A percentile compares a stretch with the other conserved stretches of the same genome.
These are phyloP conservation scores for Synergus japonicus DNA, from an alignment of 2,888 invertebrate species.

Conservation along the genomic window DNA sequence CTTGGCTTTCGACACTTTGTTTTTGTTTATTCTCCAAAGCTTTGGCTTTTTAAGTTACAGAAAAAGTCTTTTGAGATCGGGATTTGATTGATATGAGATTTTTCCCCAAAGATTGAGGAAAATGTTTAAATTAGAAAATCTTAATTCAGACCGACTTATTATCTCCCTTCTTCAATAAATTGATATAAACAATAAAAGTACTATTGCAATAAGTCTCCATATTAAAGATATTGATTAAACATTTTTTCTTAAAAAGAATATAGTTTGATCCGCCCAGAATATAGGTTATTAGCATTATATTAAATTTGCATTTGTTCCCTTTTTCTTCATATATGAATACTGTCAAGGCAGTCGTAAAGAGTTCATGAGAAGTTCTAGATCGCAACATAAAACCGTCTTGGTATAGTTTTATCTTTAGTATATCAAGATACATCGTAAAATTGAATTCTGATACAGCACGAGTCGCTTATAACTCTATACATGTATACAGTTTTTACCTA, in stretches of 20 bases:
- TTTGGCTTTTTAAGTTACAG: too few relatives aligned
- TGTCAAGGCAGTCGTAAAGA: constrained; percentile 2
- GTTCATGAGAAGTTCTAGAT: constrained; percentile 25
- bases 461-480: not conserved
- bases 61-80: too few relatives aligned
- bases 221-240: not conserved
- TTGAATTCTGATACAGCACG: constrained; percentile 1
- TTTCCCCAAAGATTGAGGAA: too few relatives aligned
- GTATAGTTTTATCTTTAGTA: constrained; percentile 12
- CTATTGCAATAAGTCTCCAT: not conserved
- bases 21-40: not conserved
- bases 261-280: not conserved
- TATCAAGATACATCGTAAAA: constrained; percentile 3
- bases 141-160: too few relatives aligned
- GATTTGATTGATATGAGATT: too few relatives aligned
- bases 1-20: not conserved
- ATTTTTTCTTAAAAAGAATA: not conserved
- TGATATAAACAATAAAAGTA: too few relatives aligned
- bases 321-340: not conserved
- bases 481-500: not conserved
- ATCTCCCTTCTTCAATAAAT: too few relatives aligned
- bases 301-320: not conserved
- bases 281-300: not conserved
- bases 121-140: too few relatives aligned
- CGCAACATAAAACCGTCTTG: constrained; percentile 15